Base-by-base conservation (phyloP, 2,113 vertebrate genomes). In the Psittacus erithacus region DNA sequence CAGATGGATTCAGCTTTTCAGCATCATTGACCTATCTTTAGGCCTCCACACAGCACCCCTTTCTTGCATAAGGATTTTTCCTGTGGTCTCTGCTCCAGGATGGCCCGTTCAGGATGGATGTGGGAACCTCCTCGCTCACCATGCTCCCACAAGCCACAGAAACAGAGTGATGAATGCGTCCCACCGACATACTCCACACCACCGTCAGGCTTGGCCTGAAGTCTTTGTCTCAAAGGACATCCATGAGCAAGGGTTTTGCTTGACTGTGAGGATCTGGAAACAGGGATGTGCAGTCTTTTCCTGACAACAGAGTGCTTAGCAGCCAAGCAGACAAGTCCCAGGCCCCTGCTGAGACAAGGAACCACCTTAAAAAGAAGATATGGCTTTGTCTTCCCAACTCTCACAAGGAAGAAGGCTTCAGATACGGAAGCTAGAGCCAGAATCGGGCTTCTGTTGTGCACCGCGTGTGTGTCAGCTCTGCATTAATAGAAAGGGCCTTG, bases 401-500 rank as follows among this genome's bases (percentile, higher is more conserved):
- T 55, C 57, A 15, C 3, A 46, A 64, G 50, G 39, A 64, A 75
- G 60, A 82, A 28, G 17, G 19, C 31, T 70, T 88, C 38, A 57
- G 46, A 53, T 43, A 33, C 19, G 24, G 27, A 64, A 86, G 71
- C 59, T 59, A 81, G 29, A 83, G 53, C 17, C 70, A 86, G 68
- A 90, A 90, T 70, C 12, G 49, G 70, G 49, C 31, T 80, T 63
- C 84, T 92, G n/a, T 35, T 85, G 44, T 33, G 31, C 16, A 3
- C 11, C 60, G 70, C 8, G 23, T 83, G 67, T 38, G 69, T 2
- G 3, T 78, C 74, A 39, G 50, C 31, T 63, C 73, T 86, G 75
- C 38, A 19, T 88, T 93, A 90, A 88, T 52, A 68, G 65, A 86
- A 85, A 88, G 60, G 84, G 41, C 5, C 59, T 96, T 92, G 71